phyloP scores from a whole-genome alignment of 53 echinoderm and acorn worm species.

The Astropecten irregularis region DNA sequence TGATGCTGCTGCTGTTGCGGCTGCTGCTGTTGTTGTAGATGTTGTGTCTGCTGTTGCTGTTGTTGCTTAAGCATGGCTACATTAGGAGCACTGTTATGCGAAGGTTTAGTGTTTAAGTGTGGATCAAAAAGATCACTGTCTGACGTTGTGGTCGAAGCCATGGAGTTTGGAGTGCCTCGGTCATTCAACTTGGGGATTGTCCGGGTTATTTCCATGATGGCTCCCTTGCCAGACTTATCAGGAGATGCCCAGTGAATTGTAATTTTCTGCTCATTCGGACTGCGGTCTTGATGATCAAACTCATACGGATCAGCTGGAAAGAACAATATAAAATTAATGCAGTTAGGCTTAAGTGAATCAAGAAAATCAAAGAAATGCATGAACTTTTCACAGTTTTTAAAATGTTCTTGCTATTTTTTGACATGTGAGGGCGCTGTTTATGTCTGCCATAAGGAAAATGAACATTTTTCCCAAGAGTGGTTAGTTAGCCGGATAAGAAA shows the following conservation, averaged over 20 bases:
- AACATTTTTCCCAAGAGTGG: no score
- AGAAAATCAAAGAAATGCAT: neutral
- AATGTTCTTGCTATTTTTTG: no score
- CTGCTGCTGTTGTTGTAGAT: constrained; percentile 8
- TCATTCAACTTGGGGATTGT: constrained; percentile 83
- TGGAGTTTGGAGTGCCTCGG: constrained; percentile 80
- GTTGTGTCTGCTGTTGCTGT: constrained; percentile 38
- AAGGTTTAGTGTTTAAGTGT: constrained; percentile 67
- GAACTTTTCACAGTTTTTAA: no score
- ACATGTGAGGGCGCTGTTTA: no score
- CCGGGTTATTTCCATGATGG: constrained; percentile 89
- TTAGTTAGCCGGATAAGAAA: no score
- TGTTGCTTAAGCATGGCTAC: constrained; percentile 51
- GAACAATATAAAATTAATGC: neutral
- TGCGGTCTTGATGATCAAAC: constrained; percentile 74
- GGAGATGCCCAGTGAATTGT: constrained; percentile 92
- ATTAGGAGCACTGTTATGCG: constrained; percentile 16
- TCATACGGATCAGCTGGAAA: constrained; percentile 84
- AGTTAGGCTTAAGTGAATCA: neutral
- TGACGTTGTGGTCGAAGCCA: constrained; percentile 78
- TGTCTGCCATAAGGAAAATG: no score
- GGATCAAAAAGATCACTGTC: constrained; percentile 95
- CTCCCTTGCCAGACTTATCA: constrained; percentile 78
- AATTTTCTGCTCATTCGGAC: constrained; percentile 89
- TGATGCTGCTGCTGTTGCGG: neutral